Evolutionary conservation across 2,797 vertebrate species (phyloP), one percentile per base, ranked within the genome.

Genomic region (Potorous gilbertii): DNA sequence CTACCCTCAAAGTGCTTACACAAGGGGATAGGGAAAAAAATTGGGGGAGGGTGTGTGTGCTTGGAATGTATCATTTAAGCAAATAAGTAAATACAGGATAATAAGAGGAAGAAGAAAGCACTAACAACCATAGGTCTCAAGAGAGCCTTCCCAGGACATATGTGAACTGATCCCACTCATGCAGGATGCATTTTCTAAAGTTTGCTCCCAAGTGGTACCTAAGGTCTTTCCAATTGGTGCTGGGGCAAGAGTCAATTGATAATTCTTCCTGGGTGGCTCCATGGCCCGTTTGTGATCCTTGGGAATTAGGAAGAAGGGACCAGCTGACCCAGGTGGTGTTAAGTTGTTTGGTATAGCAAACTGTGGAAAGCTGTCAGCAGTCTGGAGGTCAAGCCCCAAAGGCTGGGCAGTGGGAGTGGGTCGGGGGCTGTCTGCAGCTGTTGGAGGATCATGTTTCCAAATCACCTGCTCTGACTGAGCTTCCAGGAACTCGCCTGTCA

Each of bases 401-500:
- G 9, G 92, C 95, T 29, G 90, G 97, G 59, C 95, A 97, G 94
- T n/a, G 94, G 96, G 96, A 90, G 98, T 97, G 97, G 90, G 91
- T 95, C 92, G 92, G 95, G 95, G 95, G 90, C 96, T 50, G 46
- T 90, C 94, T 93, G 98, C 99, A 99, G 99, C 99, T 99, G 99
- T 98, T 97, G 93, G 57, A 46, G 98, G 98, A 97, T 99, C 94
- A 0, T 91, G 94, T 99, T 99, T 98, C 99, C 93, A 95, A 98
- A 98, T 99, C 99, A 99, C 98, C 98, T 98, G 98, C 96, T 98
- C 94, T 90, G 92, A 62, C 96, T 98, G 97, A 95, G 98, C 97
- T 98, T 96, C 95, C 98, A 98, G 98, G 98, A 99, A 99, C 98
- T 97, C 3, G 93, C 97, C 97, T 99, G 98, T 99, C 98, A 99